Base-by-base conservation (phyloP, 2,888 invertebrate genomes). In the Dendrolimus houi region DNA sequence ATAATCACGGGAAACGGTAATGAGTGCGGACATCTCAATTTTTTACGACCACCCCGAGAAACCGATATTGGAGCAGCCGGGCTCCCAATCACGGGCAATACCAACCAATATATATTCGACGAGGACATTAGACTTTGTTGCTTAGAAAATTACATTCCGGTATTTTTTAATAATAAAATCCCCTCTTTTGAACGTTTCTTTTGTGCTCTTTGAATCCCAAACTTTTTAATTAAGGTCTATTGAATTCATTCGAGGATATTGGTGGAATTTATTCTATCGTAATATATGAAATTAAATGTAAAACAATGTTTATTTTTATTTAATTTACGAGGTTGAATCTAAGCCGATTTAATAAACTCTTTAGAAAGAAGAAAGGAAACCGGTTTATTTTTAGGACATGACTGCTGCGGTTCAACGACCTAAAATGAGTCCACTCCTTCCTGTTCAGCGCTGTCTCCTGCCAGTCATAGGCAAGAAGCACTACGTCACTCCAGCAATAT, bases 1-100 rank as follows among this genome's bases (percentile, higher is more conserved):
- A 74, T 73, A 71, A 74, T 73, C 70, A 74, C 70, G 70, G 66
- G 65, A 64, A 67, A 62, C 66, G 56, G 67, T 71, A 73, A 75
- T 72, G 69, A 74, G 68, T 64, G 60, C 67, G 60, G 69, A 68
- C 66, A 60, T 67, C 69, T 69, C 69, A 59, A 67, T 69, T 72
- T 73, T 71, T 71, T 67, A 65, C 69, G 63, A 60, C 63, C 64
- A 54, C 55, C 29, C 52, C 55, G 60, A 62, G 60, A 66, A 66
- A 62, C 65, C 64, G 62, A 66, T 70, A 66, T 59, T 60, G 58
- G 54, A 56, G 55, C 59, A 42, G 29, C 47, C 12, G 47, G 12
- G 47, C 47, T 9, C 9, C 47, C 47, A 47, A 47, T 47, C 47
- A 47, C 47, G 47, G 47, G 9, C 53, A 53, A 54, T 53, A 41